Conservation (phyloP, 2,113 vertebrate species). For the Gopherus evgoodei region DNA sequence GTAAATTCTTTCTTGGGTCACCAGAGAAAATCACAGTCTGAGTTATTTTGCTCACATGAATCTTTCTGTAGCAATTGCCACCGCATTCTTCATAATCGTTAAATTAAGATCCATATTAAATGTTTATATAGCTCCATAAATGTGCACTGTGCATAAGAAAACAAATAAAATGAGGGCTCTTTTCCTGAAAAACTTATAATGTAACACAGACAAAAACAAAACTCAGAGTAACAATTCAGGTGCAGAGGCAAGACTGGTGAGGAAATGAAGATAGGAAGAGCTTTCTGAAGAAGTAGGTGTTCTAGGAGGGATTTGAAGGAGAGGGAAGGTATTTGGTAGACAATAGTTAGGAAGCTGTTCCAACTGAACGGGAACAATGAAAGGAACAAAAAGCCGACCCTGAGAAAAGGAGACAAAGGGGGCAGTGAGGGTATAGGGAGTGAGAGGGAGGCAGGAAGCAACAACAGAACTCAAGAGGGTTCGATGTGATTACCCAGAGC, state of each 20-base stretch:
- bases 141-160: constrained; percentile 8
- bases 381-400: neutral
- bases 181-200: neutral
- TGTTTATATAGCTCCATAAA: constrained; percentile 51
- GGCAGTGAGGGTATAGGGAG: neutral
- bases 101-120: constrained; percentile 59
- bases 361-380: neutral
- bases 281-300: neutral
- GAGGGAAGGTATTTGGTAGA: neutral
- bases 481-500: neutral
- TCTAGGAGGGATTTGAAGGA: neutral
- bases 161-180: constrained; percentile 25
- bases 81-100: constrained; percentile 64
- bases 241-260: neutral
- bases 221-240: neutral
- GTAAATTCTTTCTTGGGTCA: constrained; percentile 42
- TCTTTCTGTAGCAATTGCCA: constrained; percentile 47
- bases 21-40: constrained; percentile 56
- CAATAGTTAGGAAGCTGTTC: neutral
- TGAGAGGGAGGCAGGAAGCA: neutral
- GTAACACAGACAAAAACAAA: constrained; percentile 13
- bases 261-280: neutral
- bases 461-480: neutral
- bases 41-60: constrained; percentile 51
- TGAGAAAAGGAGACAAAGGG: neutral